These are phyloP conservation scores for Telmatochromis sp. DNA, from an alignment of 2,113 vertebrate species.

Conservation along the genomic window DNA sequence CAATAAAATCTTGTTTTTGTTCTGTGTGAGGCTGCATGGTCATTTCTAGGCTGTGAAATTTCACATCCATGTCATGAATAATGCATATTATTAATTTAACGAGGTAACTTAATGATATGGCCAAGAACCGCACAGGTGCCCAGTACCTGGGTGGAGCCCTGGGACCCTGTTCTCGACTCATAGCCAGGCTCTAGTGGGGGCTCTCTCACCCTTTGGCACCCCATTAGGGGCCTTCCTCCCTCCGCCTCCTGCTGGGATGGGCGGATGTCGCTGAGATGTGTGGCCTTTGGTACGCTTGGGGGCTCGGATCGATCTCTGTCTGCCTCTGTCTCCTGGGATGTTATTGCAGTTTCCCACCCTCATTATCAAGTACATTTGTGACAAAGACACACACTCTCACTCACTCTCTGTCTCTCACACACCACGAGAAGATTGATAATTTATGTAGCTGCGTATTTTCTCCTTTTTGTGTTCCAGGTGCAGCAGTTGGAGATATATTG, in stretches of 20 bases:
- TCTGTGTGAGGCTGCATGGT: not conserved
- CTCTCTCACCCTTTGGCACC: rapidly evolving
- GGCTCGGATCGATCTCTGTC: not conserved
- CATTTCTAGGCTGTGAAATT: not conserved
- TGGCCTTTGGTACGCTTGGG: not conserved
- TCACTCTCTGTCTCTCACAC: not conserved
- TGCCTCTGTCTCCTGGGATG: not conserved
- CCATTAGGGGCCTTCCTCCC: not conserved
- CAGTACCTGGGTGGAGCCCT: not conserved
- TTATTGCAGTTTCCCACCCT: not conserved
- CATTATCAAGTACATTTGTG: not conserved
- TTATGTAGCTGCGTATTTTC: not conserved
- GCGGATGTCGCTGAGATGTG: not conserved
- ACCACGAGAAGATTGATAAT: not conserved
- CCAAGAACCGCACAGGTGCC: rapidly evolving
- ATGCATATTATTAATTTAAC: rapidly evolving
- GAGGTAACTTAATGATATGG: rapidly evolving
- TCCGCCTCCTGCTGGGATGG: not conserved
- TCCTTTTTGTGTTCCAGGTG: not conserved
- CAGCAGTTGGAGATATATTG: rapidly evolving
- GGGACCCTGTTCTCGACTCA: not conserved
- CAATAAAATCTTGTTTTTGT: not conserved
- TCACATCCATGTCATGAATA: not conserved
- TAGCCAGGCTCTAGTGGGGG: rapidly evolving
- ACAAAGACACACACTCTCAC: not conserved